phyloP scores from a whole-genome alignment of 1,140 invertebrate species.

The Himalopsyche phryganea region DNA sequence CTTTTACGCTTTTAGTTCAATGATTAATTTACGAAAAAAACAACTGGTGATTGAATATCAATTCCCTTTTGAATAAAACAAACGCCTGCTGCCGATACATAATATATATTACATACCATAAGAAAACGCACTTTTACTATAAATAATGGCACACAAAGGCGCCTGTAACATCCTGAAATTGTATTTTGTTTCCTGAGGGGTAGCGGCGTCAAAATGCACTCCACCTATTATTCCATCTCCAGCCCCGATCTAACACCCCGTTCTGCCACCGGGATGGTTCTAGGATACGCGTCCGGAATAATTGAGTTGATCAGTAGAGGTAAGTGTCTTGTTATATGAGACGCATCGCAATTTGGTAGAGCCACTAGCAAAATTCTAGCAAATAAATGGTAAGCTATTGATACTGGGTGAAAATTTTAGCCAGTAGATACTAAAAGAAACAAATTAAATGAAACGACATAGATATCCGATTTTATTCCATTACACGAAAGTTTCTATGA shows the following conservation, averaged over 20 bases:
- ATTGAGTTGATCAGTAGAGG: slow-evolving; percentile 22
- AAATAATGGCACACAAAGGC: too few species aligned
- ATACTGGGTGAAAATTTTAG: too few species aligned
- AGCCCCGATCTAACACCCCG: background rate
- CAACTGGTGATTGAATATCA: too few species aligned
- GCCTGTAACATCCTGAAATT: too few species aligned
- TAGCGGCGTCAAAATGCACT: background rate
- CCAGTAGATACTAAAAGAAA: background rate
- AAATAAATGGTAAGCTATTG: slow-evolving; percentile 6
- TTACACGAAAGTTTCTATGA: too few species aligned
- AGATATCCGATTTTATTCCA: background rate
- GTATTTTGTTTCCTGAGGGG: too few species aligned
- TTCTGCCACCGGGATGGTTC: background rate
- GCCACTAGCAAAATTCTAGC: slow-evolving; percentile 11
- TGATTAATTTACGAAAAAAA: too few species aligned
- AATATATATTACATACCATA: too few species aligned
- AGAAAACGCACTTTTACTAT: too few species aligned
- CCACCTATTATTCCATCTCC: background rate
- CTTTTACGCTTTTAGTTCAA: too few species aligned
- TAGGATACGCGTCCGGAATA: slow-evolving; percentile 13
- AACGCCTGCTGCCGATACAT: too few species aligned
- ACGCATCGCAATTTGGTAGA: slow-evolving; percentile 5
- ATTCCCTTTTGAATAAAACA: too few species aligned
- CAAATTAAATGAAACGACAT: background rate
- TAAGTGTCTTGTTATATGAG: slow-evolving; percentile 12